Evolutionary conservation across 2,797 vertebrate species (phyloP), one percentile per base, ranked within the genome.

Genomic region (Gadopsis bispinosus): DNA sequence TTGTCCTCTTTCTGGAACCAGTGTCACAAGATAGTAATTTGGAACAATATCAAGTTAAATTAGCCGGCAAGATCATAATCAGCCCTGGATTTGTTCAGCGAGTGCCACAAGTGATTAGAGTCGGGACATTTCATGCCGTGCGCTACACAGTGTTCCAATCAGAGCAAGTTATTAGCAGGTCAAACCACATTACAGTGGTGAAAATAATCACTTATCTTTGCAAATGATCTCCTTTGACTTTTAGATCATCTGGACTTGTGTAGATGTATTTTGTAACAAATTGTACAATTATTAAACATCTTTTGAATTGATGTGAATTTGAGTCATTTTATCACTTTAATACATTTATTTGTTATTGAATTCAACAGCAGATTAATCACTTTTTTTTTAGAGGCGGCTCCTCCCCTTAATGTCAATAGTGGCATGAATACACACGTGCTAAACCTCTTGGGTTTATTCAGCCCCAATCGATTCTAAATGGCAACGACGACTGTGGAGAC

Each of bases 331-430:
- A 12, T 37, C 64, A 58, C 9, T n/a, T 10, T 26, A 29, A 55
- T 22, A 35, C 3, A 53, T 72, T n/a, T 69, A 76, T 45, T 26
- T 73, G 12, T 59, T 37, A 31, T 3, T 7, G 37, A 80, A 68
- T 71, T 33, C 7, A 61, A 14, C 56, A 66, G 35, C 48, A 73
- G 61, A 83, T 73, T 5, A 69, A 64, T 85, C 64, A 65, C 41
- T 26, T 26, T 26, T 26, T 47, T 69, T 60, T 76, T 33, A n/a
- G 13, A 37, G n/a, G 50, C n/a, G 4, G 69, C 13, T 55, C 47
- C 54, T 60, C 35, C 47, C 60, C n/a, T 47, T 26, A 33, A 58
- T 63, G 50, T 67, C 64, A 77, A 14, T 50, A 50, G 62, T 64
- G 48, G 61, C 31, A 55, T 54, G 45, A 48, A 69, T 63, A 75